Evolutionary conservation across 2,797 vertebrate genomes (phyloP), one percentile per base, ranked within the genome.

Genomic region (Falco columbarius): DNA sequence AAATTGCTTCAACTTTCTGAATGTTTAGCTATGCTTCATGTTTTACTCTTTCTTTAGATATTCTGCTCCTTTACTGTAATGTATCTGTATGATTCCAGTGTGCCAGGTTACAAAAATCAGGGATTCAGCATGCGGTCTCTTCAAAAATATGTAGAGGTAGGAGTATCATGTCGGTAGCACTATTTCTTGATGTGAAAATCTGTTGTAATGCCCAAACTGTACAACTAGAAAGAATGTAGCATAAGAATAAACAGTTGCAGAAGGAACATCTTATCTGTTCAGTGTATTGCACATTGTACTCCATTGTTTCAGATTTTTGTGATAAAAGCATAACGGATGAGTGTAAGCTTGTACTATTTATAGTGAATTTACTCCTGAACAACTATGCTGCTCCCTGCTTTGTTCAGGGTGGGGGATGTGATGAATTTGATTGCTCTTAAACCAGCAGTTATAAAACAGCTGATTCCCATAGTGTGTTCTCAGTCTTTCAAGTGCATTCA

Each of bases 131-230:
- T 22, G 7, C 61, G 14, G 10, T 62, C 14, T 68, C 1, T 0
- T 83, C 16, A 10, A 74, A 30, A 83, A 51, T 44, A 42, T 19
- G 12, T 40, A 14, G 17, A 80, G 89, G 15, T 72, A 23, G 22
- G n/a, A 44, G 7, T 36, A 46, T 52, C 0, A 1, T 36, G 18
- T 61, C 71, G 30, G 3, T 58, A 51, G 30, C 0, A 2, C 12
- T 49, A 30, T 76, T 70, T 71, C 29, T 55, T 89, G 7, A 29
- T 54, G 17, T 62, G 65, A 51, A 89, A 59, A 66, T 54, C 24
- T 66, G 6, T 36, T 42, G 14, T 36, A 65, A 52, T 54, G 34
- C 13, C 17, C 9, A 38, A 8, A 6, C 10, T 61, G 12, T 40
- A 40, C 42, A 66, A 21, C 22, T 63, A 20, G 61, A 66, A 54